Base-by-base conservation (phyloP, 2,113 vertebrate genomes). In the Donacobius atricapilla region DNA sequence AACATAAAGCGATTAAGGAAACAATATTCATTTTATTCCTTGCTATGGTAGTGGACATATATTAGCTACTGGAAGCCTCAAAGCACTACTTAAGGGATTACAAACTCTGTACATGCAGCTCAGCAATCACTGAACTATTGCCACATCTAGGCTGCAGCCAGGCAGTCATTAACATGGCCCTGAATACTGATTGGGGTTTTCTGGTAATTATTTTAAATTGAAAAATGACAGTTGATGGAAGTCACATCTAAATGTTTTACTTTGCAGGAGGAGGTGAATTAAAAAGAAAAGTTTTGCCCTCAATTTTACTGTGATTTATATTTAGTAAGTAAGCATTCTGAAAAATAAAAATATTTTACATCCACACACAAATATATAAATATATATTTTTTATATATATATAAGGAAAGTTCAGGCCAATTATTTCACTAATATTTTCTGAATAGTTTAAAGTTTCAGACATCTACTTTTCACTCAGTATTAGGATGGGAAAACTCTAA, bases 61-160 rank as follows among this genome's bases (percentile, higher is more conserved):
- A 93, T 95, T 83, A 90, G 64, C 72, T 93, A 58, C 72, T 93
- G 68, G 53, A 92, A 94, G 83, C 60, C 93, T 81, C 92, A 93
- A 68, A 96, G 64, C 60, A 56, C 76, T 82, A 75, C 90, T 95
- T 92, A 92, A 83, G 85, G 76, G 80, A 96, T 94, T 90, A 87
- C 28, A 94, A 83, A 92, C 72, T 66, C 42, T 68, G 51, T 37
- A 73, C 35, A 60, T 73, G 47, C 31, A 88, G 66, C 66, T 86
- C 66, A 94, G 79, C 58, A 73, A 58, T 35, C 90, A 89, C 76
- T 83, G 89, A 96, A 86, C 80, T 88, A 44, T 93, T 92, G 64
- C 79, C 79, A 88, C 85, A 79, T 81, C 72, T 78, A 80, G 79
- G 61, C 79, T 92, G 64, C 39, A 70, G 64, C 18, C 70, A 81